These are phyloP conservation scores for Formica exsecta DNA, from an alignment of 1,140 invertebrate species.

Conservation along the genomic window DNA sequence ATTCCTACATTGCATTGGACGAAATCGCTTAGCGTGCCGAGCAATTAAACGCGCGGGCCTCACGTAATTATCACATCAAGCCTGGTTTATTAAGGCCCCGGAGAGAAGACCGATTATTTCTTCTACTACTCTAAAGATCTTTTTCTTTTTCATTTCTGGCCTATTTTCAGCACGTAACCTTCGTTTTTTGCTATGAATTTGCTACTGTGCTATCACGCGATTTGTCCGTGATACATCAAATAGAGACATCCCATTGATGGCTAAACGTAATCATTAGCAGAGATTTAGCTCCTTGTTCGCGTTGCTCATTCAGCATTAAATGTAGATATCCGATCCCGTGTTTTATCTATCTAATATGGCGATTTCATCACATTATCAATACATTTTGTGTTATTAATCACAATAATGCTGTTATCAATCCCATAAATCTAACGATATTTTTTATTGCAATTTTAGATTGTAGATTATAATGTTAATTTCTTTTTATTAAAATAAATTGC, in stretches of 20 bases:
- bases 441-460: neutral
- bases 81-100: conserved; percentile 19
- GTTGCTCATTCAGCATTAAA: neutral
- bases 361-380: neutral
- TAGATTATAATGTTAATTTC: neutral
- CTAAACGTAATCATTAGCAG: neutral
- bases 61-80: conserved; percentile 45
- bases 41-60: conserved; percentile 38
- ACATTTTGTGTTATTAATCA: too few species aligned
- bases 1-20: conserved; percentile 39
- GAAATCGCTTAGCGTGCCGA: conserved; percentile 40
- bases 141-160: conserved; percentile 54
- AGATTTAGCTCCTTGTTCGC: conserved; percentile 3
- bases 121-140: neutral
- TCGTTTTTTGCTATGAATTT: conserved; percentile 20
- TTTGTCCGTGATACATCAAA: neutral
- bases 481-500: conserved; percentile 21
- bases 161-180: neutral
- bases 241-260: neutral
- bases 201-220: neutral
- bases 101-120: conserved; percentile 35
- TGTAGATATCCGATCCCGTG: neutral
- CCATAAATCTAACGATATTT: neutral
- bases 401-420: neutral
- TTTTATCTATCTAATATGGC: neutral